Conservation (phyloP, 1,140 invertebrate species). For the Dendrolimus punctatus region DNA sequence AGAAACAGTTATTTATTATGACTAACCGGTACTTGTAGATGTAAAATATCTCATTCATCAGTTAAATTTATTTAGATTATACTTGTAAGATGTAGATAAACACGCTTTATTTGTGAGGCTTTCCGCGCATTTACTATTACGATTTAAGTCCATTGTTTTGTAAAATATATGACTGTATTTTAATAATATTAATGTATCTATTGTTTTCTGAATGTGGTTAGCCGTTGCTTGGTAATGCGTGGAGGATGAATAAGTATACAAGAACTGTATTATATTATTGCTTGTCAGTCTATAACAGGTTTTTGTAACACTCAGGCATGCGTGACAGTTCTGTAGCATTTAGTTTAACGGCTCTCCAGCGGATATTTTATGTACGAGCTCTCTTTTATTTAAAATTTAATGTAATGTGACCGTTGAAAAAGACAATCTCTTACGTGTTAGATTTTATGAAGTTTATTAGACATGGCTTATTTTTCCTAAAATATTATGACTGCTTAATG, state of each 20-base stretch:
- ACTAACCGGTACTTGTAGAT: slow-evolving; percentile 22
- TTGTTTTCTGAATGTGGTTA: slow-evolving; percentile 12
- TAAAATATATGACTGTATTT: slow-evolving; percentile 23
- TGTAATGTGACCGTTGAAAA: slow-evolving; percentile 1
- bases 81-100: slow-evolving; percentile 14
- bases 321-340: too few species aligned
- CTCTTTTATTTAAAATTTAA: slow-evolving; percentile 16
- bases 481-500: too few species aligned
- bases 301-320: too few species aligned
- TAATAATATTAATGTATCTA: slow-evolving; percentile 29
- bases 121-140: slow-evolving; percentile 61
- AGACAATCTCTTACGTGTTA: too few species aligned
- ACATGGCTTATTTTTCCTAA: too few species aligned
- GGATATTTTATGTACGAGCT: slow-evolving; percentile 3
- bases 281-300: background rate
- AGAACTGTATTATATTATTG: slow-evolving; percentile 29
- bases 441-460: too few species aligned
- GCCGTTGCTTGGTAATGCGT: too few species aligned
- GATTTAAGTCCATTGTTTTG: slow-evolving; percentile 22
- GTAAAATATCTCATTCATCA: background rate
- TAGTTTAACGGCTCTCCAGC: too few species aligned
- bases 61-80: background rate
- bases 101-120: slow-evolving; percentile 53
- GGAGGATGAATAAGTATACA: slow-evolving; percentile 5
- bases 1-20: background rate